These are phyloP conservation scores for Acronicta leporina DNA, from an alignment of 2,888 invertebrate species.

Conservation along the genomic window DNA sequence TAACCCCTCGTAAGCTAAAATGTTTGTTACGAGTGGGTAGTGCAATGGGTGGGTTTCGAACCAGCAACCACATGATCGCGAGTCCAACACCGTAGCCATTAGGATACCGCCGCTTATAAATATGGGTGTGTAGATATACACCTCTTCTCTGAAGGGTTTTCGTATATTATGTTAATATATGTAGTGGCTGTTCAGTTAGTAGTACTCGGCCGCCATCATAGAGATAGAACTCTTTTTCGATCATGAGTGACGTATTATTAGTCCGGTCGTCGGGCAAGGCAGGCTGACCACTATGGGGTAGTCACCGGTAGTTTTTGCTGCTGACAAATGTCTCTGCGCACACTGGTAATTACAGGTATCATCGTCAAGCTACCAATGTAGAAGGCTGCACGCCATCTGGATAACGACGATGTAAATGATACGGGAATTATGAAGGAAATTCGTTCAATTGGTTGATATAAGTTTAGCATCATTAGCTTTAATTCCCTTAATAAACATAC, in stretches of 20 bases:
- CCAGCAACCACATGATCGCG: too few species aligned
- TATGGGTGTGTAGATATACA: too few species aligned
- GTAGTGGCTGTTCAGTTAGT: too few species aligned
- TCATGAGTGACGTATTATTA: constrained; percentile 56
- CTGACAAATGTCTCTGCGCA: constrained; percentile 63
- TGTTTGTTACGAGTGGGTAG: too few species aligned
- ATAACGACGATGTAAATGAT: constrained; percentile 6
- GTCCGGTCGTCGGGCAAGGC: constrained; percentile 32
- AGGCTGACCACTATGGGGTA: constrained; percentile 4
- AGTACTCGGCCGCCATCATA: too few species aligned
- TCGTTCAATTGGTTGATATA: neutral
- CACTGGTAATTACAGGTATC: constrained; percentile 63
- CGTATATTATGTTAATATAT: too few species aligned
- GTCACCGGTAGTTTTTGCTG: constrained; percentile 35
- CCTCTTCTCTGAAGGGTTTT: too few species aligned
- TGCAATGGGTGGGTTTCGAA: too few species aligned
- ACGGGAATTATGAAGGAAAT: constrained; percentile 9
- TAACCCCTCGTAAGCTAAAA: too few species aligned
- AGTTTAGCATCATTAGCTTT: neutral
- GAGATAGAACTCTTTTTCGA: neutral
- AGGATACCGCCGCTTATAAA: too few species aligned
- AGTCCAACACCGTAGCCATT: too few species aligned
- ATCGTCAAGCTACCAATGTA: constrained; percentile 52
- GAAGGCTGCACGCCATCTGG: constrained; percentile 2
- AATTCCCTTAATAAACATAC: too few species aligned